A percentile compares a stretch with the other conserved stretches of the same genome.
phyloP scores from a whole-genome alignment of 2,888 invertebrate genomes.

The Drosophila neotestacea region DNA sequence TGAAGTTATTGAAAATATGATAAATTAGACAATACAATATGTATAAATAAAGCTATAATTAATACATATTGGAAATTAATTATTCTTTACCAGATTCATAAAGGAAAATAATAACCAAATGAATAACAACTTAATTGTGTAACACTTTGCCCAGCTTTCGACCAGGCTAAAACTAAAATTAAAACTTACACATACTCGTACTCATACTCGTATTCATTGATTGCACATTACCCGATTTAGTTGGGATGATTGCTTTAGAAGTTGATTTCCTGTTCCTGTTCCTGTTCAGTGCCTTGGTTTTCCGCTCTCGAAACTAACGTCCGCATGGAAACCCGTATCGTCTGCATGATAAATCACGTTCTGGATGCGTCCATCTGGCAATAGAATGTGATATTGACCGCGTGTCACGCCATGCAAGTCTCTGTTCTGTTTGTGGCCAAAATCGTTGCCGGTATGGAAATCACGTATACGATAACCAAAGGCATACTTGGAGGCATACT shows the following conservation, averaged over 20 bases:
- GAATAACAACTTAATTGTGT: background rate
- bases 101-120: constrained; percentile 14
- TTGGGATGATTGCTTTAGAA: constrained; percentile 2
- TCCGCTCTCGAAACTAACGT: constrained; percentile 88
- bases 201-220: constrained; percentile 8
- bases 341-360: constrained; percentile 92
- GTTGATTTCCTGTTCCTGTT: constrained; percentile 5
- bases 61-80: constrained; percentile 9
- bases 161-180: constrained; percentile 1
- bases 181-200: constrained; percentile 10
- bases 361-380: constrained; percentile 93
- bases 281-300: constrained; percentile 56
- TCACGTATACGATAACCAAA: constrained; percentile 91
- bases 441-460: constrained; percentile 90
- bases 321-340: constrained; percentile 91
- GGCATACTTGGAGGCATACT: constrained; percentile 88
- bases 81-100: constrained; percentile 3
- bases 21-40: constrained; percentile 7
- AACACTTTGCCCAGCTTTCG: background rate
- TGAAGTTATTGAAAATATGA: constrained; percentile 3
- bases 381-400: constrained; percentile 91
- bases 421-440: constrained; percentile 90
- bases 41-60: constrained; percentile 15
- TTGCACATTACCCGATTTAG: constrained; percentile 45
- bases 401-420: constrained; percentile 89